Evolutionary conservation across 92 coral and sea anemone genomes (phyloP).

Genomic region (Porites lobata): DNA sequence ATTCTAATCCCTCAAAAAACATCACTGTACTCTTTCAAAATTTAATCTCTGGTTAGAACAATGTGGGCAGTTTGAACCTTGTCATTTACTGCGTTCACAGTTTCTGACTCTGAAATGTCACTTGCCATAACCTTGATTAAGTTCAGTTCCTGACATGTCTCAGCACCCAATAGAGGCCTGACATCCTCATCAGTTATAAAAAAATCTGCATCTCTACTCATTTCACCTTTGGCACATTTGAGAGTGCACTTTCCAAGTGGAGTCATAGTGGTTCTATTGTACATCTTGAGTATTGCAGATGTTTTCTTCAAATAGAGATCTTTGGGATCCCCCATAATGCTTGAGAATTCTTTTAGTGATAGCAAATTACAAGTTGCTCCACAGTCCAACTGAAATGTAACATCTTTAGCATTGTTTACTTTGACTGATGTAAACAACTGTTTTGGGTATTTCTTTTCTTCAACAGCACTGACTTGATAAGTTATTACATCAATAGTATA

Average conservation of each 20-base stretch:
- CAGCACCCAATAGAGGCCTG: background rate
- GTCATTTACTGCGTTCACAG: background rate
- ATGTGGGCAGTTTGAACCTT: background rate
- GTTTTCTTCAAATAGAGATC: slow-evolving; percentile 25
- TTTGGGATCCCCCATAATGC: slow-evolving; percentile 24
- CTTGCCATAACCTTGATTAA: no score
- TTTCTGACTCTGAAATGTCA: no score
- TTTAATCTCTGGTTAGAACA: background rate
- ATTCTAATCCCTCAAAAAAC: background rate
- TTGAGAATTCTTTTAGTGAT: background rate
- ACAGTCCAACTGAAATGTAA: slow-evolving; percentile 22
- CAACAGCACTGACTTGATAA: no score
- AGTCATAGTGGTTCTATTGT: slow-evolving; percentile 19
- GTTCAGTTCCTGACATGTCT: no score
- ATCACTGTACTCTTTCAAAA: background rate
- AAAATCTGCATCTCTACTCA: slow-evolving; percentile 3
- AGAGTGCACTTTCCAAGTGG: background rate
- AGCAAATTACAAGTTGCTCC: slow-evolving; percentile 6
- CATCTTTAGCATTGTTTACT: slow-evolving; percentile 25
- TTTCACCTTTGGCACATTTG: slow-evolving; percentile 16
- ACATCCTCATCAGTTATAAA: background rate
- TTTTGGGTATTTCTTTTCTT: background rate
- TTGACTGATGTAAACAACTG: background rate
- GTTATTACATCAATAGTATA: no score
- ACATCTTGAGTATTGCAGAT: slow-evolving; percentile 31